phyloP scores from a whole-genome alignment of 2,113 vertebrate genomes.

The Ophiodon elongatus region DNA sequence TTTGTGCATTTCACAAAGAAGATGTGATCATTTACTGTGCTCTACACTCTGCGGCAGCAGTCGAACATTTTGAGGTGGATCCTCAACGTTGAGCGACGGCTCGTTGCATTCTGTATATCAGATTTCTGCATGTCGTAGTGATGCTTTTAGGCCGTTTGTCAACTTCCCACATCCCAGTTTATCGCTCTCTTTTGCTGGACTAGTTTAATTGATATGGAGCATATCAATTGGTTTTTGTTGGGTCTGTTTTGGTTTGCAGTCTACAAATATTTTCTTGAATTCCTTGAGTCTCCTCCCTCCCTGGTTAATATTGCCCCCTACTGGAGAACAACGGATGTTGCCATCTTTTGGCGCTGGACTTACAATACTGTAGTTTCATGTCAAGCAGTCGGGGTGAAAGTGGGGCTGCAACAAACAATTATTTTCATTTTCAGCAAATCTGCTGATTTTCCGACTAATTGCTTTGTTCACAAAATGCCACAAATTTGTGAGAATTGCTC shows the following conservation, averaged over 20 bases:
- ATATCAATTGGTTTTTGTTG: constrained; percentile 5
- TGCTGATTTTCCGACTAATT: neutral
- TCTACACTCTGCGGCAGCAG: constrained; percentile 1
- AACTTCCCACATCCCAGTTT: neutral
- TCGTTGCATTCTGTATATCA: neutral
- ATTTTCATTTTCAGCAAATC: neutral
- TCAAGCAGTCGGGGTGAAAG: neutral
- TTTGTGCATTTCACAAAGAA: constrained; percentile 15
- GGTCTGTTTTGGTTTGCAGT: constrained; percentile 18
- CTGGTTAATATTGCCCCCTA: constrained; percentile 76
- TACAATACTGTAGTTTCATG: neutral
- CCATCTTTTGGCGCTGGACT: neutral
- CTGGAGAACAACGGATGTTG: constrained; percentile 33
- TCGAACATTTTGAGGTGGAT: neutral
- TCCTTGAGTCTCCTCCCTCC: constrained; percentile 5
- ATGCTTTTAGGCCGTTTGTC: neutral
- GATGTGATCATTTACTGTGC: constrained; percentile 12
- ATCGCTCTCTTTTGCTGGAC: neutral
- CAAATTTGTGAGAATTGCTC: too few relatives aligned
- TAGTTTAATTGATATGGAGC: constrained; percentile 21
- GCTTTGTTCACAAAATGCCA: neutral
- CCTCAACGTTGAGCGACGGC: constrained; percentile 4
- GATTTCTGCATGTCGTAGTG: neutral
- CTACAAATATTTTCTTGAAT: constrained; percentile 23
- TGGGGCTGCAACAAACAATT: neutral